Evolutionary conservation across 2,888 invertebrate species (phyloP).

Genomic region (Trissonchulus latispiculum): DNA sequence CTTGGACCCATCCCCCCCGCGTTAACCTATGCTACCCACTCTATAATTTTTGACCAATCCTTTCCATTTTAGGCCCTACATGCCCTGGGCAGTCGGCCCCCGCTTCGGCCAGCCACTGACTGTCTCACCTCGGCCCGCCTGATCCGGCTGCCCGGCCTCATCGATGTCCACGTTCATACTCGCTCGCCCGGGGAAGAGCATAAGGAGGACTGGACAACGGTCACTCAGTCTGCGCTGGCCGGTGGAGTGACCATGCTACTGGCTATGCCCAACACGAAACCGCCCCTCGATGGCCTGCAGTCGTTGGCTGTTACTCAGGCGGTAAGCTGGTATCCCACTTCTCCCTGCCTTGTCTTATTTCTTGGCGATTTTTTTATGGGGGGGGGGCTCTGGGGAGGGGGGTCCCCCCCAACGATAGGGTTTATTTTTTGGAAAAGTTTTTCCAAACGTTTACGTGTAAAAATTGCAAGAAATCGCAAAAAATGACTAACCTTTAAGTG

Average conservation of each 20-base stretch:
- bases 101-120: slow-evolving; percentile 89
- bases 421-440: too few species aligned
- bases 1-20: too few species aligned
- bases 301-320: background rate
- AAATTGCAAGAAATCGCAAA: too few species aligned
- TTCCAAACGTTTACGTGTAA: too few species aligned
- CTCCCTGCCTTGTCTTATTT: too few species aligned
- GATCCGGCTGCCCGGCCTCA: slow-evolving; percentile 82
- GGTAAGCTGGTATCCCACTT: background rate
- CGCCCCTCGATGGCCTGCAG: slow-evolving; percentile 64
- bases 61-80: slow-evolving; percentile 59
- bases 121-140: slow-evolving; percentile 83
- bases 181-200: slow-evolving; percentile 94
- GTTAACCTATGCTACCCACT: too few species aligned
- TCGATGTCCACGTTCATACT: slow-evolving; percentile 94
- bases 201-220: slow-evolving; percentile 83
- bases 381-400: too few species aligned
- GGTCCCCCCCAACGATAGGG: too few species aligned
- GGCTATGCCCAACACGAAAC: slow-evolving; percentile 97
- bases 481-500: too few species aligned
- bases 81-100: slow-evolving; percentile 58
- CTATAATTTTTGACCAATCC: too few species aligned
- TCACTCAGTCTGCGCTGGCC: slow-evolving; percentile 74
- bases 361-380: too few species aligned
- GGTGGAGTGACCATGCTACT: slow-evolving; percentile 82